Percentiles rank a stretch among this genome's conserved stretches.
Evolutionary conservation across 2,797 vertebrate species (phyloP).

Genomic region (Xenentodon cancila): DNA sequence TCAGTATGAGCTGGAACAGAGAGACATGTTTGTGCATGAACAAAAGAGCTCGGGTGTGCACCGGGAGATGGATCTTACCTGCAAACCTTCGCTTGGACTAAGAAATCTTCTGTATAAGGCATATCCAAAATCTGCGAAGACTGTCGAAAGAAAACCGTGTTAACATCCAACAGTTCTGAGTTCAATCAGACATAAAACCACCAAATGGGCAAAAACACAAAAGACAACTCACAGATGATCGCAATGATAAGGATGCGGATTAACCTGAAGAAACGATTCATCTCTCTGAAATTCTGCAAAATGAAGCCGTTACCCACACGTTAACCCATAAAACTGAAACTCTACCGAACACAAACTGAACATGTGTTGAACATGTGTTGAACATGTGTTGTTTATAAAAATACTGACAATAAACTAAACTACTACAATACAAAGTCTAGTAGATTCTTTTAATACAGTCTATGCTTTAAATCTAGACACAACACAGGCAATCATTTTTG

Average conservation of each 20-base stretch:
- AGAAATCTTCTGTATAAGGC: conserved; percentile 91
- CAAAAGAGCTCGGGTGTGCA: conserved; percentile 14
- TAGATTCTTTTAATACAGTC: no score
- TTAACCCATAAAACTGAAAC: no score
- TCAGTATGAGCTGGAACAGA: background rate
- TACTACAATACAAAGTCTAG: no score
- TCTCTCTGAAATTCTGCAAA: conserved; percentile 90
- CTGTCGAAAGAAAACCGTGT: conserved; percentile 67
- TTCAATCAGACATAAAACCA: background rate
- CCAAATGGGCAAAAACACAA: background rate
- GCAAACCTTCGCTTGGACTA: conserved; percentile 60
- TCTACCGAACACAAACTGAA: no score
- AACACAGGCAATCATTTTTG: no score
- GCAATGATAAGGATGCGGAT: conserved; percentile 85
- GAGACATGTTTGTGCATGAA: background rate
- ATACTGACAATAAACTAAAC: no score
- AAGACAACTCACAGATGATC: conserved; percentile 78
- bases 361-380: no score
- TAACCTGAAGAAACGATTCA: conserved; percentile 87
- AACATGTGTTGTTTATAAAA: no score
- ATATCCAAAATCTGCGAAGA: conserved; percentile 88
- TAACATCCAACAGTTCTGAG: background rate
- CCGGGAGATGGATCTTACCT: conserved; percentile 69
- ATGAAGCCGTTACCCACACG: background rate
- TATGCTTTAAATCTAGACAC: no score